Percentiles rank a stretch among this genome's conserved stretches.
These are phyloP conservation scores for Synergus umbraculus DNA, from an alignment of 2,888 invertebrate genomes.

Conservation along the genomic window DNA sequence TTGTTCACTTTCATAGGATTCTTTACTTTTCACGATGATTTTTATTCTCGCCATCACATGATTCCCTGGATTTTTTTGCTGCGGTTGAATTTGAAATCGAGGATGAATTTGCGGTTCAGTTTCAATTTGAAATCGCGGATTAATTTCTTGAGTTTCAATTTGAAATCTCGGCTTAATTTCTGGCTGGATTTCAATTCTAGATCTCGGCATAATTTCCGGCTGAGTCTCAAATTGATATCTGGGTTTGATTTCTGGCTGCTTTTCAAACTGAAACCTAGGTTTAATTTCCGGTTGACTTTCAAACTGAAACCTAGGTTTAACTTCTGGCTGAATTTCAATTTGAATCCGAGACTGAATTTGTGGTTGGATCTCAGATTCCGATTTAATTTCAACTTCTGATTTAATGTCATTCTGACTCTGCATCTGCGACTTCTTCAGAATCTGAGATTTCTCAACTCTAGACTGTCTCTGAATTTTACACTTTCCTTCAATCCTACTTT, in stretches of 20 bases:
- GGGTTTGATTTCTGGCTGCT: not conserved
- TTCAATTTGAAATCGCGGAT: conserved; percentile 29
- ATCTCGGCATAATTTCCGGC: not conserved
- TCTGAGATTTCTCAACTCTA: conserved; percentile 1
- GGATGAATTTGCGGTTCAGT: conserved; percentile 28
- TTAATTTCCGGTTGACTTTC: conserved; percentile 43
- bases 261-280: conserved; percentile 20
- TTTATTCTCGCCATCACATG: conserved; percentile 74
- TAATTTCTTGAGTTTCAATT: conserved; percentile 39
- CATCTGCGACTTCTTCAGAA: not conserved
- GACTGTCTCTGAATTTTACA: conserved; percentile 27
- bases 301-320: not conserved
- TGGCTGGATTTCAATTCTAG: not conserved
- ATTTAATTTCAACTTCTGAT: conserved; percentile 4
- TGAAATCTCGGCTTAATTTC: conserved; percentile 18
- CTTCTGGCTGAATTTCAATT: not conserved
- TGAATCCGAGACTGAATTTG: not conserved
- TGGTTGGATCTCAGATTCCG: not conserved
- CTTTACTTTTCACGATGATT: conserved; percentile 70
- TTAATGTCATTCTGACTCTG: not conserved
- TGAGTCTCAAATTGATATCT: not conserved
- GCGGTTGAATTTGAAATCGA: conserved; percentile 17
- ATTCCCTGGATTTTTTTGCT: conserved; percentile 68
- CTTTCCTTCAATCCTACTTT: not conserved
- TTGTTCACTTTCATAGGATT: conserved; percentile 54